Base-by-base conservation (phyloP, 2,888 invertebrate genomes). In the Dinocampus coccinellae region DNA sequence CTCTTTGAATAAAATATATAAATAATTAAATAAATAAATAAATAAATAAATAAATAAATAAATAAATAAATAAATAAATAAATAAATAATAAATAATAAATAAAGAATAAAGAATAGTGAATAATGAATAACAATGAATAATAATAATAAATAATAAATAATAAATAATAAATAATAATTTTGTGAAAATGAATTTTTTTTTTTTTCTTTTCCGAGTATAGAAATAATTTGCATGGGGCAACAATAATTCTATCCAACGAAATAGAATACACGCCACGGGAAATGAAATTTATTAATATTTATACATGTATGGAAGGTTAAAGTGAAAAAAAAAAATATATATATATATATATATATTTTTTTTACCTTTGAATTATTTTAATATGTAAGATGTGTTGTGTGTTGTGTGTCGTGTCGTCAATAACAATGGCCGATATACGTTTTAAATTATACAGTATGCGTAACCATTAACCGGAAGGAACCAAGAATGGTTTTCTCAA, bases 371-470 rank as follows among this genome's bases (percentile, higher is more conserved):
- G 58, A 26, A 62, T 69, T 61, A 70, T 69, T 71, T 73, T 72
- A 65, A 47, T 63, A 63, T 63, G 63, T 63, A 52, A 71, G 72
- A 62, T 67, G 64, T 62, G 47, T 69, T 62, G 66, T 67, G 47
- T 67, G 64, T 62, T 34, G 64, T 62, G 66, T 67, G 47, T 69
- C 69, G 66, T 63, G 72, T 68, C 53, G 69, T 72, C 73, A 65
- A 68, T 74, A 52, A 57, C 47, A 61, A 55, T 57, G 39, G 33
- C 53, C 55, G 64, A 11, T 22, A 42, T 60, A 67, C 36, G 68
- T 64, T 29, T 29, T 71, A 67, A 42, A 42, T 47, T 47, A 47
- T 47, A 20, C 47, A 3, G 62, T 24, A 60, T 53, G 55, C 60
- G 55, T 34, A 33, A 26, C 7, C 22, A 33, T n/a, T 39, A 22